Percentiles rank a stretch among this genome's conserved stretches.
Evolutionary conservation across 1,140 invertebrate species (phyloP).

Genomic region (Nasonia vitripennis): DNA sequence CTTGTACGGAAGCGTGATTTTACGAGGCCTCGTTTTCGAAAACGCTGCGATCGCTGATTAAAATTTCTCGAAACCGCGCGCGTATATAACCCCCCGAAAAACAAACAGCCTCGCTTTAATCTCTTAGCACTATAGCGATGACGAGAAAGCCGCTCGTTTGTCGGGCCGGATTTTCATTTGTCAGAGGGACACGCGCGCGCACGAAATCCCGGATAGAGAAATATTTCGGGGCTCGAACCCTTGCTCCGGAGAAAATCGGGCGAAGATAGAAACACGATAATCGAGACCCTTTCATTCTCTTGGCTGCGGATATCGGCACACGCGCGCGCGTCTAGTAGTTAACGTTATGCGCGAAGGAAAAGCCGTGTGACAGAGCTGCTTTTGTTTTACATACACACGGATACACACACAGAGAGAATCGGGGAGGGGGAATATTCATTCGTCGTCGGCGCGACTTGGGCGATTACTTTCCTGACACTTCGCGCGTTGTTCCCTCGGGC

Average conservation of each 20-base stretch:
- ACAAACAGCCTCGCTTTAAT: background rate
- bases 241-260: background rate
- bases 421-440: background rate
- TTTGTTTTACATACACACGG: background rate
- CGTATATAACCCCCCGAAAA: background rate
- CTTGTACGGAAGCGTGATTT: background rate
- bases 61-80: background rate
- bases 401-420: background rate
- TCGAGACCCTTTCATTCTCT: slow-evolving; percentile 20
- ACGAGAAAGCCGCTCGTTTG: background rate
- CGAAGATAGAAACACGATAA: slow-evolving; percentile 20
- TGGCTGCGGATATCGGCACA: background rate
- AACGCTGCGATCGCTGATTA: no score
- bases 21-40: no score
- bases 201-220: slow-evolving; percentile 1
- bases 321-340: slow-evolving; percentile 9
- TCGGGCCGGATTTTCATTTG: slow-evolving; percentile 31
- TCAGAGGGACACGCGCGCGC: background rate
- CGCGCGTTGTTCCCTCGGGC: no score
- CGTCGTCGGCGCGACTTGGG: background rate
- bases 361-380: background rate
- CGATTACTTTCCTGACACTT: slow-evolving; percentile 6
- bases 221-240: slow-evolving; percentile 20
- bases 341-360: slow-evolving; percentile 15
- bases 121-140: no score